phyloP scores from a whole-genome alignment of 2,888 invertebrate genomes.

The Drosophila ezoana region DNA sequence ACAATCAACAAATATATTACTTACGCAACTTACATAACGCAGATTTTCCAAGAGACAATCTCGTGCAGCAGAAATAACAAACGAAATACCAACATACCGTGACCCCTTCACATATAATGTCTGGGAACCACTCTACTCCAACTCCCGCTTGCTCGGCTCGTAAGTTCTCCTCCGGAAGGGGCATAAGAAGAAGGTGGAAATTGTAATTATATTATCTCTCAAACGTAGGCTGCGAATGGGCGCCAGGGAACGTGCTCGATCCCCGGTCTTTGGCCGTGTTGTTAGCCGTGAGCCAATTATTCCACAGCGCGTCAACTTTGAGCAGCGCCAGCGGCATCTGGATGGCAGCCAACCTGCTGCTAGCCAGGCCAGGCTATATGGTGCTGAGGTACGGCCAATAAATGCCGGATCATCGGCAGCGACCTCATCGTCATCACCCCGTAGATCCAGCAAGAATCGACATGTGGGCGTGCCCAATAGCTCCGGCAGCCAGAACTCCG shows the following conservation, averaged over 20 bases:
- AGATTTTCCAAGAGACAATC: conserved; percentile 94
- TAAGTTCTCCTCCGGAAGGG: conserved; percentile 82
- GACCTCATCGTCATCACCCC: conserved; percentile 38
- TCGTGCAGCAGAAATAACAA: conserved; percentile 93
- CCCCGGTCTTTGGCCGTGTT: conserved; percentile 90
- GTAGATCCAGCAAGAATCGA: conserved; percentile 73
- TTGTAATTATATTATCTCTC: not conserved
- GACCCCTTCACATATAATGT: conserved; percentile 93
- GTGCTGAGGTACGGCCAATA: conserved; percentile 72
- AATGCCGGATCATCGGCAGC: conserved; percentile 54
- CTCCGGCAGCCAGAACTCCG: conserved; percentile 59
- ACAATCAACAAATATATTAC: too few species aligned
- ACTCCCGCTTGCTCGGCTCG: conserved; percentile 86
- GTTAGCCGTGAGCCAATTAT: conserved; percentile 88
- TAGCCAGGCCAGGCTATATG: conserved; percentile 84
- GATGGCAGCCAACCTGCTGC: conserved; percentile 82
- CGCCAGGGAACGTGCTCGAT: conserved; percentile 83
- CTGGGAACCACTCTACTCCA: conserved; percentile 89
- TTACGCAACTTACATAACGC: not conserved
- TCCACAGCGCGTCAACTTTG: conserved; percentile 54
- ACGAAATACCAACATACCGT: conserved; percentile 93
- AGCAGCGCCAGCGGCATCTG: conserved; percentile 78
- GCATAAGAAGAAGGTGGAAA: not conserved
- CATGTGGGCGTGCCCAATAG: conserved; percentile 64
- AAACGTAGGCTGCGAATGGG: conserved; percentile 83